A percentile compares a stretch with the other conserved stretches of the same genome.
phyloP scores from a whole-genome alignment of 2,888 invertebrate species.

The Malthinus flaveolus region DNA sequence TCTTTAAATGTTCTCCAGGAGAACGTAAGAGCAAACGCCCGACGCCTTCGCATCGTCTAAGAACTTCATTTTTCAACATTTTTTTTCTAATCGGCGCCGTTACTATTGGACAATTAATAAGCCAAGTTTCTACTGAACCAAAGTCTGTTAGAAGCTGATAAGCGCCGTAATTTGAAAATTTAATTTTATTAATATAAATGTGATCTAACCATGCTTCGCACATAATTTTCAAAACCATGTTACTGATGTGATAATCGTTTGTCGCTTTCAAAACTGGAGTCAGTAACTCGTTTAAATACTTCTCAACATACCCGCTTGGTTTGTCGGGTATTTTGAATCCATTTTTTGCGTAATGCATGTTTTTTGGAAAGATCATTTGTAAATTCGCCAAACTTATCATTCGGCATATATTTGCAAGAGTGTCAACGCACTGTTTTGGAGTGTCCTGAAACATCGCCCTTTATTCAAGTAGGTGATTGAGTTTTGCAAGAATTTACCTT shows the following conservation, averaged over 20 bases:
- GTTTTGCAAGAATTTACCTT: too few species aligned
- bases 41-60: constrained; percentile 83
- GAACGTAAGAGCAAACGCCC: constrained; percentile 77
- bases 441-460: constrained; percentile 67
- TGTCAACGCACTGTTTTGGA: constrained; percentile 70
- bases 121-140: constrained; percentile 76
- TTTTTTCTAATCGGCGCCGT: constrained; percentile 59
- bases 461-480: not conserved
- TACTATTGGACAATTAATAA: constrained; percentile 64
- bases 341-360: constrained; percentile 65
- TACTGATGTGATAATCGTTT: constrained; percentile 70
- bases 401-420: constrained; percentile 74
- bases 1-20: constrained; percentile 83
- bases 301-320: constrained; percentile 69
- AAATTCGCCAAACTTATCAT: constrained; percentile 79
- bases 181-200: constrained; percentile 79
- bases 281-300: constrained; percentile 75
- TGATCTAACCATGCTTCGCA: constrained; percentile 89
- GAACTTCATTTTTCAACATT: constrained; percentile 65
- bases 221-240: constrained; percentile 78
- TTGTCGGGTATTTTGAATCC: constrained; percentile 54
- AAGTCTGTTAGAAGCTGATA: constrained; percentile 81
- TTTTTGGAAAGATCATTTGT: constrained; percentile 78
- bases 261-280: constrained; percentile 79
- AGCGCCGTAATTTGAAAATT: constrained; percentile 81